These are phyloP conservation scores for Notothenia coriiceps DNA, from an alignment of 2,113 vertebrate genomes.

Conservation along the genomic window DNA sequence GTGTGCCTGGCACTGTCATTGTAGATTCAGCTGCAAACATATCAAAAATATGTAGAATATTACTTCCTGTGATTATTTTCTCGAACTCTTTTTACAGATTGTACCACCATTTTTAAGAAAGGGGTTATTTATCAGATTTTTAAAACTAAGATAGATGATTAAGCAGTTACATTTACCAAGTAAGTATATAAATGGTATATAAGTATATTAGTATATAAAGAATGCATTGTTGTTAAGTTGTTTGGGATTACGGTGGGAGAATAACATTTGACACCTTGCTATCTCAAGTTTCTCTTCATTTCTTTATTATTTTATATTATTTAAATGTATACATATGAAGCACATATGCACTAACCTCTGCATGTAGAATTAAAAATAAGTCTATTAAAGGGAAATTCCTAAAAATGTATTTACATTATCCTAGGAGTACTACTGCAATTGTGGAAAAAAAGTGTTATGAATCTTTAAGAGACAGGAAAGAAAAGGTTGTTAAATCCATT, in stretches of 20 bases:
- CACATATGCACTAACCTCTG: too few species aligned
- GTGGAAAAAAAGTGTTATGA: too few species aligned
- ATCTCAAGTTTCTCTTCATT: background rate
- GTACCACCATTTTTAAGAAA: background rate
- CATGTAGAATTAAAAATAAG: too few species aligned
- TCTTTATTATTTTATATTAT: background rate
- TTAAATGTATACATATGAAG: too few species aligned
- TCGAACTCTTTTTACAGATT: background rate
- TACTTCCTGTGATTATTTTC: conserved; percentile 34
- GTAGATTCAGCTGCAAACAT: conserved; percentile 23
- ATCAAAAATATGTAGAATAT: conserved; percentile 17
- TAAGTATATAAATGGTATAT: background rate
- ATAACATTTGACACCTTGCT: background rate
- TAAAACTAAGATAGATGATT: background rate
- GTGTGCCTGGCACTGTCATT: background rate
- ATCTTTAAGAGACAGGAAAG: background rate
- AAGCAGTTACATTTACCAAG: background rate
- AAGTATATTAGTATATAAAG: background rate
- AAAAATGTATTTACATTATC: background rate
- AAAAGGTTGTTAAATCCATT: background rate
- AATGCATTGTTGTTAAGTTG: background rate
- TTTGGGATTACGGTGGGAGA: background rate
- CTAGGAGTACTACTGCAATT: too few species aligned
- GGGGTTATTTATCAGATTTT: background rate
- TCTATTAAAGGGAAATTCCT: background rate